Conservation (phyloP, 2,888 invertebrate species). For the Barypeithes pellucidus region DNA sequence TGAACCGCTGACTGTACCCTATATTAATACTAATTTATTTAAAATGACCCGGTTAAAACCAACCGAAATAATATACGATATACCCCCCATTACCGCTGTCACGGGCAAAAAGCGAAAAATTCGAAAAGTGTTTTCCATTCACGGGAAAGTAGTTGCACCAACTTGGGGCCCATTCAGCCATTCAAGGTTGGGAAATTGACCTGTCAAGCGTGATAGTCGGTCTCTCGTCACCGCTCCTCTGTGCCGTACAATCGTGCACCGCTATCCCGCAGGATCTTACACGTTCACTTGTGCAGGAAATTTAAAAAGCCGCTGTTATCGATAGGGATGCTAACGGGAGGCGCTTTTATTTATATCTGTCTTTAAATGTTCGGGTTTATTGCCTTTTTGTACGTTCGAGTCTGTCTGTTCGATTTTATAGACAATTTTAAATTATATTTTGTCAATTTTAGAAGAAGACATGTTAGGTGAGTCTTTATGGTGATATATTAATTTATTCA, state of each 20-base stretch:
- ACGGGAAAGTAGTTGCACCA: slow-evolving; percentile 47
- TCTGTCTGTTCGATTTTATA: background rate
- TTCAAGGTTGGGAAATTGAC: slow-evolving; percentile 54
- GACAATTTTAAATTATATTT: background rate
- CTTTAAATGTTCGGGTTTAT: slow-evolving; percentile 16
- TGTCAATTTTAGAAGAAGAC: background rate
- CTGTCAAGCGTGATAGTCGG: slow-evolving; percentile 55
- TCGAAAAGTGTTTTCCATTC: slow-evolving; percentile 49
- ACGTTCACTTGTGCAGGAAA: slow-evolving; percentile 53
- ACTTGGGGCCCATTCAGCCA: slow-evolving; percentile 48
- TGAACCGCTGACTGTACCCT: too few relatives aligned
- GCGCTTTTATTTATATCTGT: slow-evolving; percentile 26
- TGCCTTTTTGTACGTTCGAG: slow-evolving; percentile 17
- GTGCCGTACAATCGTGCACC: slow-evolving; percentile 32
- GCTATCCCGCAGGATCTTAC: slow-evolving; percentile 41
- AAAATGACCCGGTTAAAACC: background rate
- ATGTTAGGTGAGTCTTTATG: too few relatives aligned
- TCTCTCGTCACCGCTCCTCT: slow-evolving; percentile 48
- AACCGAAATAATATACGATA: slow-evolving; percentile 5
- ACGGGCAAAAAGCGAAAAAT: slow-evolving; percentile 40
- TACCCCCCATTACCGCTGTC: slow-evolving; percentile 41
- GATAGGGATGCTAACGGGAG: slow-evolving; percentile 38
- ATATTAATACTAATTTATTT: too few relatives aligned
- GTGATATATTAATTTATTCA: too few relatives aligned
- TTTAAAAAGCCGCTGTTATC: slow-evolving; percentile 46